These are phyloP conservation scores for Thalassarche chlororhynchos DNA, from an alignment of 2,113 vertebrate species.

Conservation along the genomic window DNA sequence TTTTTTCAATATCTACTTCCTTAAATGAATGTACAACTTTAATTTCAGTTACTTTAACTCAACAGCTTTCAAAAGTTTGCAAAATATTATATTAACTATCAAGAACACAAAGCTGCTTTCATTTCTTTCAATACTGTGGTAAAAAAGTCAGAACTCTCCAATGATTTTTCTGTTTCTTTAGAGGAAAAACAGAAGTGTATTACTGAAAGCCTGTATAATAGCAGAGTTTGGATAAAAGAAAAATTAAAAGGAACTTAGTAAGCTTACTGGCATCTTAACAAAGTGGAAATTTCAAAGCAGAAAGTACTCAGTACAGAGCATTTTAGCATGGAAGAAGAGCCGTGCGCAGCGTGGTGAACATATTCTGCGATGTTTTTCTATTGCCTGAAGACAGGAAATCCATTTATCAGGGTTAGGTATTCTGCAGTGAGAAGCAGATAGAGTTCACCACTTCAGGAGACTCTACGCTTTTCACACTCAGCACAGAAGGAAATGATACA, in stretches of 20 bases:
- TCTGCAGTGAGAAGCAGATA: not conserved
- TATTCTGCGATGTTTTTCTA: not conserved
- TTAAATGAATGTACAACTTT: not conserved
- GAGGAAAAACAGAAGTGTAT: not conserved
- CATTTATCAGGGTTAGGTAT: not conserved
- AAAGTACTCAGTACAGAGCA: not conserved
- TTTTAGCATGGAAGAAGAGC: not conserved
- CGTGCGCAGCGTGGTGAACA: fast-evolving
- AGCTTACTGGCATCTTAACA: not conserved
- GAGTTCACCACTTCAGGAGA: not conserved
- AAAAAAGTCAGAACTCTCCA: not conserved
- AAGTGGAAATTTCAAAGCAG: not conserved
- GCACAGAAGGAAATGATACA: not conserved
- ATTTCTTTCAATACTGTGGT: not conserved
- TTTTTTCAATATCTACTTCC: not conserved
- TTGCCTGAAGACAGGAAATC: not conserved
- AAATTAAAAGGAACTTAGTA: not conserved
- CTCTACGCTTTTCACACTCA: not conserved
- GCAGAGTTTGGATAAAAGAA: not conserved
- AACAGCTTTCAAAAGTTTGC: not conserved
- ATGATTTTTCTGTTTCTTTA: not conserved
- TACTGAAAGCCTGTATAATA: not conserved
- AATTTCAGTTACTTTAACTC: not conserved
- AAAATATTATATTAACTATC: not conserved
- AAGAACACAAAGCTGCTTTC: not conserved